Evolutionary conservation across 2,888 invertebrate species (phyloP).

Genomic region (Pheosia tremula): DNA sequence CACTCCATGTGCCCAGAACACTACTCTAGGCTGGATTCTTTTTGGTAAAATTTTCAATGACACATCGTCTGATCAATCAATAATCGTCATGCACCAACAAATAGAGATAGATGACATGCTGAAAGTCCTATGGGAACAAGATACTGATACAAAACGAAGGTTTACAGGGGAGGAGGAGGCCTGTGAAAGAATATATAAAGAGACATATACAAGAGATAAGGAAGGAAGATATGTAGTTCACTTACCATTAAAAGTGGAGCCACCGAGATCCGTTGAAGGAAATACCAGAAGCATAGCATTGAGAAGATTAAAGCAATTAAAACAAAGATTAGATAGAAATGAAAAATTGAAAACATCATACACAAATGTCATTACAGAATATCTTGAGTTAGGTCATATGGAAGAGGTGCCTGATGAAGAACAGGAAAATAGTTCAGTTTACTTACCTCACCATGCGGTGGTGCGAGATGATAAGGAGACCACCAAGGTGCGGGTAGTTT

Average conservation of each 20-base stretch:
- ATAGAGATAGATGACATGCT: conserved; percentile 15
- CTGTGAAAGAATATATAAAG: conserved; percentile 26
- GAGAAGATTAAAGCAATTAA: not conserved
- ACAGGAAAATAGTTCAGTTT: conserved; percentile 20
- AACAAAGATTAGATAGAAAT: conserved; percentile 14
- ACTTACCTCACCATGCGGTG: conserved; percentile 44
- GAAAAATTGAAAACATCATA: conserved; percentile 23
- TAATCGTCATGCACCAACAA: conserved; percentile 19
- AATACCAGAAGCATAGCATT: not conserved
- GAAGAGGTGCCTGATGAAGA: conserved; percentile 30
- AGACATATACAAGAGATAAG: conserved; percentile 14
- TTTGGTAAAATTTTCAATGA: too few species aligned
- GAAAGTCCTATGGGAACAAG: conserved; percentile 20
- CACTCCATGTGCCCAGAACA: conserved; percentile 30
- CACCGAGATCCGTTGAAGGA: conserved; percentile 2
- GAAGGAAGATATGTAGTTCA: conserved; percentile 25
- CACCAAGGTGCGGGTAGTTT: conserved; percentile 32
- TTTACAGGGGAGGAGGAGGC: conserved; percentile 18
- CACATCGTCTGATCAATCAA: not conserved
- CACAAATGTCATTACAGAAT: conserved; percentile 30
- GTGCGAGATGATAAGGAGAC: conserved; percentile 33
- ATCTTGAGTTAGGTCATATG: conserved; percentile 28
- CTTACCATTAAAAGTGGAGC: conserved; percentile 20
- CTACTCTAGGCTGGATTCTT: conserved; percentile 28
- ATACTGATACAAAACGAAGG: conserved; percentile 14